Conservation (phyloP, 2,888 invertebrate genomes). For the Pollenia angustigena region DNA sequence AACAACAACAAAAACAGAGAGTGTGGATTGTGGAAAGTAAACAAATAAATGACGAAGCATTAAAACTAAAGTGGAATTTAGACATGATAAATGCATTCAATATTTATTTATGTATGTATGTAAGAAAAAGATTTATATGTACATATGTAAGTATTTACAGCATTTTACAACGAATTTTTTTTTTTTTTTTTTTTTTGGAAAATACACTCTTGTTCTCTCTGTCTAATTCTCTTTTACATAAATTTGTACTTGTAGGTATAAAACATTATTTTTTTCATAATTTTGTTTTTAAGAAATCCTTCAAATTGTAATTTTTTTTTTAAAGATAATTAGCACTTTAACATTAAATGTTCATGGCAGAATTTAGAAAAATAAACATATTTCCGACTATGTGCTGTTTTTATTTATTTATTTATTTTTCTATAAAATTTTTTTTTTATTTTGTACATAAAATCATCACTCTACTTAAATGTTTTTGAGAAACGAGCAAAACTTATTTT, state of each 20-base stretch:
- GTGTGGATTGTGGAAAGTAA: conserved; percentile 63
- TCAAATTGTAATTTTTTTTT: conserved; percentile 43
- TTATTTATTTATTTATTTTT: conserved; percentile 38
- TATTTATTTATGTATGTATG: conserved; percentile 7
- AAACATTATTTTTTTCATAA: conserved; percentile 21
- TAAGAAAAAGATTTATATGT: neutral
- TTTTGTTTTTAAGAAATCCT: conserved; percentile 54
- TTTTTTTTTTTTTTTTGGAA: too few relatives aligned
- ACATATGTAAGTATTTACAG: neutral
- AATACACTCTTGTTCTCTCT: too few relatives aligned
- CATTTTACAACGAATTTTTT: too few relatives aligned
- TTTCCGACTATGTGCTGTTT: conserved; percentile 46
- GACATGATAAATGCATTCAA: conserved; percentile 56
- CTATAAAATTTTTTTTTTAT: neutral
- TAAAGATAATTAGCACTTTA: conserved; percentile 31
- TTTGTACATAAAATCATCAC: neutral
- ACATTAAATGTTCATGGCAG: conserved; percentile 62
- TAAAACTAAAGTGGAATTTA: conserved; percentile 62
- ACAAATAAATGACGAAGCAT: conserved; percentile 68
- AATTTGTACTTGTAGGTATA: neutral
- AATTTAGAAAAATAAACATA: conserved; percentile 24
- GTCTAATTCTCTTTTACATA: too few relatives aligned
- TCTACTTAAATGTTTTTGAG: neutral
- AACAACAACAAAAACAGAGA: conserved; percentile 11
- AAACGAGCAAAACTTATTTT: conserved; percentile 26